Percentiles rank a stretch among this genome's conserved stretches.
phyloP scores from a whole-genome alignment of 2,113 vertebrate species.

The Aspiorhynchus laticeps region DNA sequence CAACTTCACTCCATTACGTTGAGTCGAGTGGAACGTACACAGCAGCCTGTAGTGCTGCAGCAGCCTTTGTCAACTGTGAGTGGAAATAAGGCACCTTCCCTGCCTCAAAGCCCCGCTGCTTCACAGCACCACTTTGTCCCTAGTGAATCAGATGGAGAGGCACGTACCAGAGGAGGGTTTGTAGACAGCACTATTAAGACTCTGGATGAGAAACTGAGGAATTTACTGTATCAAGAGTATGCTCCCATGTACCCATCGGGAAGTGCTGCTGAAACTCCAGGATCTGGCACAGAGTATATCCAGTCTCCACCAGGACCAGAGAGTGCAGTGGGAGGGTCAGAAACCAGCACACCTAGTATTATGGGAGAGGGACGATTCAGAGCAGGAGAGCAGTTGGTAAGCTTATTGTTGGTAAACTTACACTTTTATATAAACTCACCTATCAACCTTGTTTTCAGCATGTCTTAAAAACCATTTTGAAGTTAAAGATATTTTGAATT shows the following conservation, averaged over 20 bases:
- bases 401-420: not conserved
- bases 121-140: constrained; percentile 69
- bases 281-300: constrained; percentile 80
- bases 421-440: not conserved
- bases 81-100: constrained; percentile 72
- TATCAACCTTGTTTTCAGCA: not conserved
- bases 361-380: constrained; percentile 68
- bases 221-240: constrained; percentile 94
- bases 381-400: constrained; percentile 76
- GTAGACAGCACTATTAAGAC: constrained; percentile 96
- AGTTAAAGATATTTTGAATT: not conserved
- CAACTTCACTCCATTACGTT: constrained; percentile 68
- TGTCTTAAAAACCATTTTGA: not conserved
- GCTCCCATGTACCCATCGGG: constrained; percentile 87
- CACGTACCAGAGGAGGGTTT: constrained; percentile 86
- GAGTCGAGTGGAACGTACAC: constrained; percentile 60
- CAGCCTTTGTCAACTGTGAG: constrained; percentile 73
- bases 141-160: constrained; percentile 87
- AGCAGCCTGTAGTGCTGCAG: constrained; percentile 75
- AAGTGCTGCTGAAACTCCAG: constrained; percentile 79
- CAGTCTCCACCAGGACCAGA: constrained; percentile 77
- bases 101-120: constrained; percentile 81
- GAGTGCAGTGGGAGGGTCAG: constrained; percentile 70
- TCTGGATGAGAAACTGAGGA: constrained; percentile 94
- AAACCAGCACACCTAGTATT: constrained; percentile 60